Evolutionary conservation across 2,113 vertebrate species (phyloP).

Genomic region (Melanerpes formicivorus): DNA sequence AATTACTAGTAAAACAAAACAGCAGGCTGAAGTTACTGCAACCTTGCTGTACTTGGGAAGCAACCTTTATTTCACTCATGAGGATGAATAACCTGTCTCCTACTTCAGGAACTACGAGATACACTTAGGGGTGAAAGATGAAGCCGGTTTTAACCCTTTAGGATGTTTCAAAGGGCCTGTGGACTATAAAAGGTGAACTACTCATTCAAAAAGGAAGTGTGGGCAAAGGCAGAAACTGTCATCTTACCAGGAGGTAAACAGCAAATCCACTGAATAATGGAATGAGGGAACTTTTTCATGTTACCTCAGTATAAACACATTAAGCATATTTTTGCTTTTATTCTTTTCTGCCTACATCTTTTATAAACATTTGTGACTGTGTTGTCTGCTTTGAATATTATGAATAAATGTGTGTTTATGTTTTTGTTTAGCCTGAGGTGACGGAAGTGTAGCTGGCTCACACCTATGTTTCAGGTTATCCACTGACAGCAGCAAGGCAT

Average conservation of each 20-base stretch:
- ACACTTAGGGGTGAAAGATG: not conserved
- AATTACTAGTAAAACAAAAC: not conserved
- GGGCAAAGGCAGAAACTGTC: not conserved
- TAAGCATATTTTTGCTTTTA: conserved; percentile 34
- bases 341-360: conserved; percentile 24
- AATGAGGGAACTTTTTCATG: not conserved
- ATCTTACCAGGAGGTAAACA: not conserved
- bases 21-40: not conserved
- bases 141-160: not conserved
- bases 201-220: not conserved
- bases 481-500: accelerated
- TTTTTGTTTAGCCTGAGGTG: not conserved
- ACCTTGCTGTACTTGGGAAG: not conserved
- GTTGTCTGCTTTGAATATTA: conserved; percentile 22
- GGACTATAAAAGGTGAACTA: not conserved
- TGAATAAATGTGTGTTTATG: conserved; percentile 22
- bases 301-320: conserved; percentile 27
- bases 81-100: not conserved
- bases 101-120: not conserved
- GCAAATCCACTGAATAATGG: not conserved
- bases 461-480: accelerated
- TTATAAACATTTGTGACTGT: conserved; percentile 9
- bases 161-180: not conserved
- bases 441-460: not conserved
- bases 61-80: not conserved